phyloP scores from a whole-genome alignment of 1,140 invertebrate genomes.

The Holotrichia oblita region DNA sequence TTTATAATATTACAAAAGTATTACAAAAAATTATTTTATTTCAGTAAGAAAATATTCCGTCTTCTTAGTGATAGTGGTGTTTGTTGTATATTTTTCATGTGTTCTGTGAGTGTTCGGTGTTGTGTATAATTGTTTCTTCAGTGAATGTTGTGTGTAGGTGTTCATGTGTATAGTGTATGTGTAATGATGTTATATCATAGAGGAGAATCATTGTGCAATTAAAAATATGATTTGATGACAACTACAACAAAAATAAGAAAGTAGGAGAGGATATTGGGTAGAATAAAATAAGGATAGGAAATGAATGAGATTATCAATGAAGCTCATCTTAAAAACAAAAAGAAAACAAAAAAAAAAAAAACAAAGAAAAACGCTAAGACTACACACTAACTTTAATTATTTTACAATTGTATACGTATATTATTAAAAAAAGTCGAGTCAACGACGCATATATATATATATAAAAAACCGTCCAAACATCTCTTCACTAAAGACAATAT shows the following conservation, averaged over 20 bases:
- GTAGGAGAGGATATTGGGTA: neutral
- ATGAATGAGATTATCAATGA: conserved; percentile 42
- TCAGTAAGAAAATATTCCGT: conserved; percentile 33
- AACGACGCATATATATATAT: conserved; percentile 48
- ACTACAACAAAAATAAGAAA: conserved; percentile 33
- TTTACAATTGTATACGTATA: conserved; percentile 58
- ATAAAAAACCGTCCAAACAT: conserved; percentile 55
- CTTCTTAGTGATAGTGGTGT: conserved; percentile 25
- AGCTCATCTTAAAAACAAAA: conserved; percentile 42
- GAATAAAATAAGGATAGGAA: conserved; percentile 1
- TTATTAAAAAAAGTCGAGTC: conserved; percentile 53
- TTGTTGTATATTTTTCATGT: conserved; percentile 9
- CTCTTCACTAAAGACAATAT: conserved; percentile 54
- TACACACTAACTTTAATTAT: conserved; percentile 52
- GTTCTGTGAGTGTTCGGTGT: conserved; percentile 32
- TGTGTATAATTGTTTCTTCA: conserved; percentile 21
- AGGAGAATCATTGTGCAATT: conserved; percentile 17
- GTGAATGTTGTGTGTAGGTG: conserved; percentile 24
- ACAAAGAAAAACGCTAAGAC: conserved; percentile 45
- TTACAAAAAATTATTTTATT: conserved; percentile 34
- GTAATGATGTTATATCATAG: conserved; percentile 38
- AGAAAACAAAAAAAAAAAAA: conserved; percentile 42
- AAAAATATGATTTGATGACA: conserved; percentile 37
- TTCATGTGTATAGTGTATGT: conserved; percentile 11
- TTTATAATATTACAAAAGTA: conserved; percentile 35